phyloP scores from a whole-genome alignment of 2,888 invertebrate species.

The Drosophila borborema region DNA sequence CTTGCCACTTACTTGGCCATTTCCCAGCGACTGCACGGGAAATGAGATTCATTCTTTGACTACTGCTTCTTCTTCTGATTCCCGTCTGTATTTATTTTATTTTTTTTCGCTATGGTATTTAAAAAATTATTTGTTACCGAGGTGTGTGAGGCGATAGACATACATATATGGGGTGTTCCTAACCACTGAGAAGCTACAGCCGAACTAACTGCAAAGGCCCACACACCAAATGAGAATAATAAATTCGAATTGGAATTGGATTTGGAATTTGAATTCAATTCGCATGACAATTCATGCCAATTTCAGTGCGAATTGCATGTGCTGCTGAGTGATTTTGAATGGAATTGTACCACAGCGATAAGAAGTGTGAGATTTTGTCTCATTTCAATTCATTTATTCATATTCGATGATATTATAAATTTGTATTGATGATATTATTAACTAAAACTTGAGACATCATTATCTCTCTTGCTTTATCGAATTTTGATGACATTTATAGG shows the following conservation, averaged over 20 bases:
- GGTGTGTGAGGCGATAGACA: conserved; percentile 9
- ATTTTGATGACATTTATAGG: no score
- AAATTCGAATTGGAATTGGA: not conserved
- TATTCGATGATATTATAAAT: not conserved
- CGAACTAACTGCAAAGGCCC: not conserved
- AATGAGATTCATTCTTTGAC: conserved; percentile 69
- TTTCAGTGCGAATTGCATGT: conserved; percentile 4
- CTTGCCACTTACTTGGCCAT: conserved; percentile 51
- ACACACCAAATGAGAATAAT: not conserved
- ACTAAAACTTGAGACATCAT: no score
- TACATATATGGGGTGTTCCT: not conserved
- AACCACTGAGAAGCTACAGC: not conserved
- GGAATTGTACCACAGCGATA: not conserved
- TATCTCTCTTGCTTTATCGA: no score
- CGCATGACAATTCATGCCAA: not conserved
- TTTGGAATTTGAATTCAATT: not conserved
- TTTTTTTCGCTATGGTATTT: conserved; percentile 46
- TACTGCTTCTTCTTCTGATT: conserved; percentile 13
- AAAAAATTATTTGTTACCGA: conserved; percentile 33
- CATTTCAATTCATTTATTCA: not conserved
- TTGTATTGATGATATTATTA: not conserved
- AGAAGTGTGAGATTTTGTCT: not conserved
- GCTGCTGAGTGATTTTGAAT: not conserved
- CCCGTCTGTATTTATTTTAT: conserved; percentile 15
- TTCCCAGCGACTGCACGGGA: conserved; percentile 67